Evolutionary conservation across 2,888 invertebrate species (phyloP).

Genomic region (Bibio marci): DNA sequence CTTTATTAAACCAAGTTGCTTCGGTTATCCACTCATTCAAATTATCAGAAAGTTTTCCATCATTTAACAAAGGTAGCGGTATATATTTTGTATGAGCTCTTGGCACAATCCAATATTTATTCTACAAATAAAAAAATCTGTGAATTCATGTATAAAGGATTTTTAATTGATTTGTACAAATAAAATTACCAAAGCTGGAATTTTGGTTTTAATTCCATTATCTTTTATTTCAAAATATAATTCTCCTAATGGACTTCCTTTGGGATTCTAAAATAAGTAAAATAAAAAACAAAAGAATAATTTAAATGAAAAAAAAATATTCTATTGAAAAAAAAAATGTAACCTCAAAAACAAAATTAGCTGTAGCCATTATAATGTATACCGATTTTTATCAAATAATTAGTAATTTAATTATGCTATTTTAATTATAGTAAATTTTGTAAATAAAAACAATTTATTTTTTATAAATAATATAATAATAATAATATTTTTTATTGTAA

Average conservation of each 20-base stretch:
- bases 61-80: conserved; percentile 22
- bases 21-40: conserved; percentile 51
- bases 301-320: too few relatives aligned
- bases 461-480: too few relatives aligned
- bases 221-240: conserved; percentile 30
- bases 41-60: too few relatives aligned
- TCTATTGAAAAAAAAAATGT: too few relatives aligned
- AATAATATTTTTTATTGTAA: too few relatives aligned
- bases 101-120: conserved; percentile 34
- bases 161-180: not conserved
- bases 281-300: too few relatives aligned
- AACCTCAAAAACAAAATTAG: too few relatives aligned
- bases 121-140: conserved; percentile 6
- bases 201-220: conserved; percentile 34
- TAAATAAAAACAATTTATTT: too few relatives aligned
- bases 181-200: conserved; percentile 45
- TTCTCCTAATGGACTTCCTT: conserved; percentile 37
- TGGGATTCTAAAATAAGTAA: conserved; percentile 35
- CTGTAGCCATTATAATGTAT: too few relatives aligned
- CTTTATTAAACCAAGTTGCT: conserved; percentile 40
- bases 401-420: too few relatives aligned
- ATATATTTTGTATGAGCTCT: conserved; percentile 39
- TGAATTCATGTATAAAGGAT: not conserved
- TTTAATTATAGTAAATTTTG: too few relatives aligned
- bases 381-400: too few relatives aligned